A percentile compares a stretch with the other conserved stretches of the same genome.
Conservation (phyloP, 1,140 invertebrate genomes). For the Hycleus phaleratus region DNA sequence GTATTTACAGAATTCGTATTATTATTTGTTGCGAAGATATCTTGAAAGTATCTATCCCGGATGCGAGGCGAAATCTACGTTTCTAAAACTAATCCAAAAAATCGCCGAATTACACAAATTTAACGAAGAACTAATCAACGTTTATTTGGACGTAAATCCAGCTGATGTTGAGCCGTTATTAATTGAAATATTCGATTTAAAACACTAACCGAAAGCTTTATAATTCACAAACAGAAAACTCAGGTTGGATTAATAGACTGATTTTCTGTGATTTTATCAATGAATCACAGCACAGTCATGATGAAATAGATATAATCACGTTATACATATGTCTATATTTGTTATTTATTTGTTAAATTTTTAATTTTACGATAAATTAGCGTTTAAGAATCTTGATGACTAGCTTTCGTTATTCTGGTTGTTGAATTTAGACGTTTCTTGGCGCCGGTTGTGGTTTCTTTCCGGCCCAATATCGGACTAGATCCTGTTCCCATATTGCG, state of each 20-base stretch:
- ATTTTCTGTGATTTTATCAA: too few relatives aligned
- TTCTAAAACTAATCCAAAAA: conserved; percentile 80
- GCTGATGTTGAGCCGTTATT: conserved; percentile 81
- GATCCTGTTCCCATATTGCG: conserved; percentile 69
- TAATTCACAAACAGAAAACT: background rate
- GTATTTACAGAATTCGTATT: conserved; percentile 74
- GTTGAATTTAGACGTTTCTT: conserved; percentile 34
- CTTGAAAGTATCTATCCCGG: conserved; percentile 74
- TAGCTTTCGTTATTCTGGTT: conserved; percentile 11
- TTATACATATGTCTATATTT: conserved; percentile 5
- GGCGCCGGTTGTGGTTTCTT: conserved; percentile 42
- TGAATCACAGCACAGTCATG: background rate
- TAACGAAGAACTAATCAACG: conserved; percentile 77
- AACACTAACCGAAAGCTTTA: conserved; percentile 39
- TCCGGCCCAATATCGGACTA: conserved; percentile 69
- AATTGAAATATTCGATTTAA: conserved; percentile 89
- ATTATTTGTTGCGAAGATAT: conserved; percentile 77
- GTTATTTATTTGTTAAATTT: background rate
- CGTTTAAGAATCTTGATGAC: background rate
- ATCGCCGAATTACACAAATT: conserved; percentile 77
- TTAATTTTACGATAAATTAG: too few relatives aligned
- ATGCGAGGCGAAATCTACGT: conserved; percentile 77
- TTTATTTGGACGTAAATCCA: conserved; percentile 86
- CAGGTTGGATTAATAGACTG: background rate
- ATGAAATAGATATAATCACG: background rate